Conservation (phyloP, 2,113 vertebrate species). For the Gambusia affinis region DNA sequence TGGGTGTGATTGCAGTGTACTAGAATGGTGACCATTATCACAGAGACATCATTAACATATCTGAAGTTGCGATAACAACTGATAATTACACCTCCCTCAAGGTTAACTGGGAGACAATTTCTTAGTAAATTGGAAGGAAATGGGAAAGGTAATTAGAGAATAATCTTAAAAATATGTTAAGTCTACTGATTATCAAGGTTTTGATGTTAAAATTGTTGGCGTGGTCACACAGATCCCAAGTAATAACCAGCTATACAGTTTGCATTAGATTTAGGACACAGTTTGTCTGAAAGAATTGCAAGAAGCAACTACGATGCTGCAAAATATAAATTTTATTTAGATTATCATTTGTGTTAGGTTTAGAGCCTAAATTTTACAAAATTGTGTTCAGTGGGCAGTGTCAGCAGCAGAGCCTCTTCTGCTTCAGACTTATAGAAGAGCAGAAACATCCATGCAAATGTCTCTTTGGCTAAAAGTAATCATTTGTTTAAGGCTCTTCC, state of each 20-base stretch:
- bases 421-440: neutral
- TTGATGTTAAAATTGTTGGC: neutral
- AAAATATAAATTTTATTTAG: too few relatives aligned
- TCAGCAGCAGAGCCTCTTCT: neutral
- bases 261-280: neutral
- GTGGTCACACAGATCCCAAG: neutral
- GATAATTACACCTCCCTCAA: conserved; percentile 38
- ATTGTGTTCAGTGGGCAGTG: neutral
- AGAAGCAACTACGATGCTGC: neutral
- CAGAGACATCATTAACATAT: conserved; percentile 5
- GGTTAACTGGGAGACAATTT: conserved; percentile 12
- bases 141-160: neutral
- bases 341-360: too few relatives aligned
- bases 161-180: neutral
- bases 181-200: neutral
- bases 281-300: neutral
- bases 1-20: conserved; percentile 34
- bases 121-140: neutral
- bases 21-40: conserved; percentile 32
- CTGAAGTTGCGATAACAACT: conserved; percentile 32
- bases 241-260: neutral
- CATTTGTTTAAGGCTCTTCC: neutral
- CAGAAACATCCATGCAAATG: neutral
- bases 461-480: neutral
- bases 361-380: neutral